These are phyloP conservation scores for Solenopsis fugax DNA, from an alignment of 1,140 invertebrate species.

Conservation along the genomic window DNA sequence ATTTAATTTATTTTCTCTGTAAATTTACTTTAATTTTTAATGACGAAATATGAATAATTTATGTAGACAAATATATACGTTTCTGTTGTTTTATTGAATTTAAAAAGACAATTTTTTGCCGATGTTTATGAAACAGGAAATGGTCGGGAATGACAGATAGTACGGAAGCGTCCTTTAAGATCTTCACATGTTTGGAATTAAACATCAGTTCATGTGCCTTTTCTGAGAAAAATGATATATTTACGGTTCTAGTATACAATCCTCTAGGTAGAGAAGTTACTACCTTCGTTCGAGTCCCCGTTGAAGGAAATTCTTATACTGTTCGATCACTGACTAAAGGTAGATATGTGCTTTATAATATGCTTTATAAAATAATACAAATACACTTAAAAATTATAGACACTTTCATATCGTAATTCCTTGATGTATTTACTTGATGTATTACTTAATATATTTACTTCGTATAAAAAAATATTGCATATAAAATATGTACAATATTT, in stretches of 20 bases:
- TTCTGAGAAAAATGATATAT: conserved; percentile 89
- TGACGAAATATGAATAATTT: background rate
- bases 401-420: background rate
- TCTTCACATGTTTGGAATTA: conserved; percentile 88
- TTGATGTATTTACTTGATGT: background rate
- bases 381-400: conserved; percentile 9
- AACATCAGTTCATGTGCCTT: conserved; percentile 90
- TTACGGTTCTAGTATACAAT: conserved; percentile 93
- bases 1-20: background rate
- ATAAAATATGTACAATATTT: conserved; percentile 15
- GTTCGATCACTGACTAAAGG: conserved; percentile 82
- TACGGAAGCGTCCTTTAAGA: too few species aligned
- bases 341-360: background rate
- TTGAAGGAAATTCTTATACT: conserved; percentile 87
- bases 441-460: too few species aligned
- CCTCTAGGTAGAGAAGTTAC: conserved; percentile 90
- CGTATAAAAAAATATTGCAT: too few species aligned
- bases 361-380: conserved; percentile 29
- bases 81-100: background rate
- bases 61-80: background rate
- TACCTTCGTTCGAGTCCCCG: conserved; percentile 91
- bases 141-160: background rate
- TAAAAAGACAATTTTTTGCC: background rate
- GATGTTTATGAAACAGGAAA: conserved; percentile 27
- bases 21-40: conserved; percentile 3